Conservation (phyloP, 2,888 invertebrate species). For the Tigriopus californicus region DNA sequence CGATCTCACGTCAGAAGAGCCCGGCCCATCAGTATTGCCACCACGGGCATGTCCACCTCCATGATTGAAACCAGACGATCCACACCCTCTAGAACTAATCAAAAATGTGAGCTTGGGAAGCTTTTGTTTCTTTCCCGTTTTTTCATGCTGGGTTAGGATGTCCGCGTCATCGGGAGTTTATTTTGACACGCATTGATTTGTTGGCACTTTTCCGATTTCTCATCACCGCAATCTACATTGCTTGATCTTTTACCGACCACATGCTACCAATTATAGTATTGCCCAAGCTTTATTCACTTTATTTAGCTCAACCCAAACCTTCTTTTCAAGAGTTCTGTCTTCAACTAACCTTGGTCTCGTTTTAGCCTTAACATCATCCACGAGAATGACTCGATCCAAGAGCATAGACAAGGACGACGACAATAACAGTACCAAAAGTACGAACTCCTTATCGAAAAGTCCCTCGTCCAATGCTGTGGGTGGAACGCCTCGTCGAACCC, state of each 20-base stretch:
- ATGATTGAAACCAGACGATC: constrained; percentile 13
- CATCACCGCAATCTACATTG: too few relatives aligned
- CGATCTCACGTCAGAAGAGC: constrained; percentile 28
- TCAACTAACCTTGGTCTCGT: neutral
- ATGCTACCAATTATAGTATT: too few relatives aligned
- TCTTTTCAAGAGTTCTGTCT: neutral
- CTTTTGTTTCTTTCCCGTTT: too few relatives aligned
- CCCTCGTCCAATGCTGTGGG: neutral
- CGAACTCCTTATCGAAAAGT: neutral
- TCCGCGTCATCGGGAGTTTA: too few relatives aligned
- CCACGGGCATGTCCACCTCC: constrained; percentile 14
- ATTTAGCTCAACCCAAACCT: neutral
- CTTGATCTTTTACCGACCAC: too few relatives aligned
- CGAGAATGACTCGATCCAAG: neutral
- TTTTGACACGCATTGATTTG: too few relatives aligned
- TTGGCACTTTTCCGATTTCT: too few relatives aligned
- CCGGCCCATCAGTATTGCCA: constrained; percentile 52
- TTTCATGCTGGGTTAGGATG: too few relatives aligned
- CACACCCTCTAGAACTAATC: constrained; percentile 1
- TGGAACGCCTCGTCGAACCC: constrained; percentile 3
- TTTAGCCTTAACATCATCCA: neutral
- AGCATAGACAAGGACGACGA: constrained; percentile 7
- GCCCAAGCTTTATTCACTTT: neutral
- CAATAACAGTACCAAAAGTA: neutral
- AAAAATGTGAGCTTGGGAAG: constrained; percentile 3